These are phyloP conservation scores for Eulemur albifrons DNA, from an alignment of 2,797 vertebrate genomes.

Conservation along the genomic window DNA sequence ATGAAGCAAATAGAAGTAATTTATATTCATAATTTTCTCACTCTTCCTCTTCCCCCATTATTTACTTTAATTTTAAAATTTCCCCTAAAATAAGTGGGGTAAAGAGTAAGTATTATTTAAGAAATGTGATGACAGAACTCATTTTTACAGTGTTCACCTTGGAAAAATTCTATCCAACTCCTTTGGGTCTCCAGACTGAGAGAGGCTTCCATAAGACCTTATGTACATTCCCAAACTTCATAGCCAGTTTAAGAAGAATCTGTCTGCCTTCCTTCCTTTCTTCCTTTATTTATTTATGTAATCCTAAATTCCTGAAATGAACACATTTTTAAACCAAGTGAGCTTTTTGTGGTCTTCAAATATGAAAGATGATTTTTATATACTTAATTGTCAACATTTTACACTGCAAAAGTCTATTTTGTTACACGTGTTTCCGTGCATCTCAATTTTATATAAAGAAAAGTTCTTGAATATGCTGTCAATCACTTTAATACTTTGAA, in stretches of 20 bases:
- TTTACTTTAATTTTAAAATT: neutral
- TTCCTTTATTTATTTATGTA: neutral
- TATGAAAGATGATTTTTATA: slow-evolving; percentile 6
- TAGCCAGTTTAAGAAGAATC: neutral
- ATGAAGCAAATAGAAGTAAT: neutral
- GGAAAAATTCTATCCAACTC: neutral
- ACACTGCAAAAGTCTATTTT: neutral
- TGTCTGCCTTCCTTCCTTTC: neutral
- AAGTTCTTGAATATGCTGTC: slow-evolving; percentile 54
- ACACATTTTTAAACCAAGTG: neutral
- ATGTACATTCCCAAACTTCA: neutral
- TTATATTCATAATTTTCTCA: neutral
- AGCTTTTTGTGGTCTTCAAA: neutral
- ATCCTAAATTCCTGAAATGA: slow-evolving; percentile 12
- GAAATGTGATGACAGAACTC: neutral
- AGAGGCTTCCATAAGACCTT: neutral
- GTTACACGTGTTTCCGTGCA: neutral
- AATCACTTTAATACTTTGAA: slow-evolving; percentile 51
- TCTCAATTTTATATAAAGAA: slow-evolving; percentile 40
- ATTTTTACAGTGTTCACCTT: neutral
- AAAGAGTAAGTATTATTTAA: neutral
- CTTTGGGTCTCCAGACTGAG: neutral
- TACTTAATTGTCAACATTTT: slow-evolving; percentile 19
- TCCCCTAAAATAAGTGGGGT: neutral
- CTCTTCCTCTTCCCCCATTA: neutral